Base-by-base conservation (phyloP, 2,888 invertebrate genomes). In the Conus canariensis region DNA sequence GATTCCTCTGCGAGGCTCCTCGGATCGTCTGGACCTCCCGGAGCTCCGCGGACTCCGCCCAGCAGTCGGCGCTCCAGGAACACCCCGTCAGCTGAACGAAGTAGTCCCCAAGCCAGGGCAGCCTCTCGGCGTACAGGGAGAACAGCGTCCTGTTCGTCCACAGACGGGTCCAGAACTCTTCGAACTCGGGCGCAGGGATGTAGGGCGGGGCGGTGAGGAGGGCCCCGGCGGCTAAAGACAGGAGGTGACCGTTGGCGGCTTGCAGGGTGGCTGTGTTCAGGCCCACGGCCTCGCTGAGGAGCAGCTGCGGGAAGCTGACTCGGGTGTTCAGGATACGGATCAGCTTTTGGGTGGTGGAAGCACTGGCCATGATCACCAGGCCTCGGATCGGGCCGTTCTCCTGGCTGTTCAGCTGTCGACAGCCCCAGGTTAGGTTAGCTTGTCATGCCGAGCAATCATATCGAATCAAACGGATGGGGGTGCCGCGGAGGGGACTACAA, bases 261-360 rank as follows among this genome's bases (percentile, higher is more conserved):
- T 25, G 19, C n/a, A 87, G 64, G 4, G 45, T 22, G 19, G 16
- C 58, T 12, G 9, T 56, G 25, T 74, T 60, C 0, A 87, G 1
- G 14, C 87, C 87, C 56, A 87, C 87, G 19, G 87, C 74, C 14
- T 87, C 87, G 58, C 87, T 74, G 74, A 87, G 87, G 3, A 87
- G 22, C 19, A 87, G 70, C 64, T 56, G n/a, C 22, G 64, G n/a
- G 87, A 22, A 74, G 60, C 9, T 60, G 58, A 64, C 74, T 14
- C 56, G 64, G n/a, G 19, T 74, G 87, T 56, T 6, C 45, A 87
- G 56, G 22, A n/a, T 70, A 9, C 45, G 59, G 22, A 87, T 19
- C 56, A 74, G 74, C 58, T 58, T 10, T 12, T 4, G 9, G n/a
- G n/a, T 56, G 64, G 22, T 87, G 19, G 74, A 87, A 4, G 16